phyloP scores from a whole-genome alignment of 2,113 vertebrate genomes.

The mouse (Mus musculus) region GRCm39 chr9:117706501-117707000 shows the following conservation, averaged over 20 bases:
- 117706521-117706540: neutral
- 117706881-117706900: neutral
- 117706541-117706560: neutral
- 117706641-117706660: too few relatives aligned
- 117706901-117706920: neutral
- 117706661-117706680: neutral
- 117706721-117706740: too few relatives aligned
- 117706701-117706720: too few relatives aligned
- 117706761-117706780: too few relatives aligned
- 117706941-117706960: neutral
- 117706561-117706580: too few relatives aligned
- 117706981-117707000: slow-evolving; percentile 54
- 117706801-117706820: neutral
- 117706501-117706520: neutral
- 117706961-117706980: neutral
- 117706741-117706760: too few relatives aligned
- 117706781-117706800: too few relatives aligned
- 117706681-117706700: neutral
- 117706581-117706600: too few relatives aligned
- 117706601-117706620: too few relatives aligned
- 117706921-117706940: slow-evolving; percentile 37
- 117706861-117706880: neutral
- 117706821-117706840: neutral
- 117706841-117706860: neutral
- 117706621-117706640: too few relatives aligned